Base-by-base conservation (phyloP, 2,797 vertebrate genomes). In the Thalassophryne amazonica region DNA sequence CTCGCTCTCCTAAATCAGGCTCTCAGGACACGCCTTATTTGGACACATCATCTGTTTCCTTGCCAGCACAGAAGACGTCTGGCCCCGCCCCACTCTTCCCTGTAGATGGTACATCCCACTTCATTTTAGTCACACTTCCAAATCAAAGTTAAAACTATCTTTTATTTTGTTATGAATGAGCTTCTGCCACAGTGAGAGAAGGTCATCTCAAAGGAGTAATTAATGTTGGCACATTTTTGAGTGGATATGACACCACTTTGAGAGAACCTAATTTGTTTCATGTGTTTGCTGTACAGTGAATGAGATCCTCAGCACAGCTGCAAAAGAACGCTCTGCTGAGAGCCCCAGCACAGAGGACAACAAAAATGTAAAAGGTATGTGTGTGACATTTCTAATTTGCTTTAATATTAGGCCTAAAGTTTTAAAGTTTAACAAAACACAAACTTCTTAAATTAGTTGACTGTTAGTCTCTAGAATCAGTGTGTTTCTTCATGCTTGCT, bases 31-130 rank as follows among this genome's bases (percentile, higher is more conserved):
- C 67, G 12, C 80, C 81, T 61, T 89, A 81, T 60, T 54, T 89
- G 56, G 87, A 88, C 61, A 88, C 87, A 18, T 87, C 84, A 2
- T 85, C 83, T 8, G 80, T 87, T 59, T 80, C 76, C 3, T 46
- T 86, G 57, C 79, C 85, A 10, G 14, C 54, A 4, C 80, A 80
- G 53, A 89, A 87, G 73, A 78, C 81, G 1, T 76, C 87, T 39
- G 85, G 87, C 27, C 85, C 84, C 0, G 80, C 86, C 51, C 87
- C 84, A 22, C 75, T 85, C 46, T 89, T 89, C 70, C 66, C 83
- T 2, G 84, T 86, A 7, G 86, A 89, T 66, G 87, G 87, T 89
- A 86, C 31, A 0, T 58, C 48, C 39, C 25, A 7, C 3, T 5
- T 36, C 5, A 24, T 34, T 1, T 4, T 29, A 5, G 2, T 32